These are phyloP conservation scores for Mareca strepera DNA, from an alignment of 2,797 vertebrate species.

Conservation along the genomic window DNA sequence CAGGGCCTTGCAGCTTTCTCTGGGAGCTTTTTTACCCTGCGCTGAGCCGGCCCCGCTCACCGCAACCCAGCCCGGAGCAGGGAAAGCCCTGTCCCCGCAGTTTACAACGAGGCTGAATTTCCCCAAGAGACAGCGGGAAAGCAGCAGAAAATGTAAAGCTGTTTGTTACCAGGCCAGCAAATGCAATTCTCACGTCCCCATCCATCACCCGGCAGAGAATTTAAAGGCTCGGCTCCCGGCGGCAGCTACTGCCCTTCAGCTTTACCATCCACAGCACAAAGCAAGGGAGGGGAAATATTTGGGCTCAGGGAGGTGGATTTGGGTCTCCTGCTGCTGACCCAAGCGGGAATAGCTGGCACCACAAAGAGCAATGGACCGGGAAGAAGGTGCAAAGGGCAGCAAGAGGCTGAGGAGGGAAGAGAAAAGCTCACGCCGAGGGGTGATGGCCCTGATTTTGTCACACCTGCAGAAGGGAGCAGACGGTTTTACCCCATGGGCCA, in stretches of 20 bases:
- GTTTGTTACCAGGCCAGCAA: conserved; percentile 22
- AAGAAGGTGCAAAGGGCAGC: background rate
- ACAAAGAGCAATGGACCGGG: background rate
- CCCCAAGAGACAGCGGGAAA: background rate
- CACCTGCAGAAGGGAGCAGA: background rate
- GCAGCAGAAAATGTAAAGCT: conserved; percentile 33
- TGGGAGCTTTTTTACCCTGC: background rate
- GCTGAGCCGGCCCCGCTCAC: background rate
- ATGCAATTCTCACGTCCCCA: conserved; percentile 32
- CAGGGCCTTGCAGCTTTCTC: background rate
- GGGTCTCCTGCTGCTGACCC: background rate
- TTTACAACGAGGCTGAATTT: conserved; percentile 15
- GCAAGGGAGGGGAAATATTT: background rate
- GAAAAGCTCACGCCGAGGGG: fast-evolving
- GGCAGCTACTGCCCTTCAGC: background rate
- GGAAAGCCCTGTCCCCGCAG: background rate
- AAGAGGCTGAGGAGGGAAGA: background rate
- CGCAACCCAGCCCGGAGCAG: background rate
- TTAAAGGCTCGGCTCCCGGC: background rate
- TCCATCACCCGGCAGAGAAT: background rate
- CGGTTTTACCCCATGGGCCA: fast-evolving
- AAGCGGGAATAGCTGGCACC: fast-evolving
- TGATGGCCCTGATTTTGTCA: background rate
- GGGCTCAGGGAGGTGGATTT: background rate
- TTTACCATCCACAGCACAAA: background rate